phyloP scores from a whole-genome alignment of 2,797 vertebrate genomes.

The Gallinago stenura region DNA sequence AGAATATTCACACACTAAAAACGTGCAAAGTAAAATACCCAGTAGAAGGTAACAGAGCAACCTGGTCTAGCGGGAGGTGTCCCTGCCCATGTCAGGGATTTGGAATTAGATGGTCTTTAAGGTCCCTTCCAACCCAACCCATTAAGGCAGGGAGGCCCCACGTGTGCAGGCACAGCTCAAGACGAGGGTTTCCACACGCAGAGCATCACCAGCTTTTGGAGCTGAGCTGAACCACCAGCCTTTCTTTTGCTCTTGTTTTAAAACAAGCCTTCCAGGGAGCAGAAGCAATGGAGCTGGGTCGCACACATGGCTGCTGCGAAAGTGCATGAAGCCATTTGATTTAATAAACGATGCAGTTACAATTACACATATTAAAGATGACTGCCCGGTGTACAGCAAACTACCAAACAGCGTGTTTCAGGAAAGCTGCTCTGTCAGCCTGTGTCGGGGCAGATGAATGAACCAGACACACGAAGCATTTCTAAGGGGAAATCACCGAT shows the following conservation, averaged over 20 bases:
- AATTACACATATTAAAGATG: not conserved
- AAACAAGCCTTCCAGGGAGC: not conserved
- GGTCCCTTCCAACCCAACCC: too few relatives aligned
- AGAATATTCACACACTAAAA: not conserved
- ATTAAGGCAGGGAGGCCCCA: not conserved
- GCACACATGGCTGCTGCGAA: fast-evolving
- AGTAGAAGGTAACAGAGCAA: not conserved
- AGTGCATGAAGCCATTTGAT: not conserved
- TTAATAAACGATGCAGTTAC: not conserved
- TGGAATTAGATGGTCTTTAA: too few relatives aligned
- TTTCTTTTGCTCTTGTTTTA: not conserved
- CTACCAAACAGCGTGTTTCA: not conserved
- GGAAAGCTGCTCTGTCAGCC: constrained; percentile 4
- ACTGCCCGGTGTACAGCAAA: not conserved
- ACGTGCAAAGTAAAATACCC: fast-evolving
- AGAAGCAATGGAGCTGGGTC: not conserved
- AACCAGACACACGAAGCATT: not conserved
- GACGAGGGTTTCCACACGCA: fast-evolving
- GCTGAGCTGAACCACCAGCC: fast-evolving
- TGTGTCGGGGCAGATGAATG: not conserved
- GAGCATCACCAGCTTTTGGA: not conserved
- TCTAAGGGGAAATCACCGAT: not conserved
- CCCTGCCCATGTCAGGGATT: too few relatives aligned
- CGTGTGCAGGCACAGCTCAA: fast-evolving
- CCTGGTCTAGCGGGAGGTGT: too few relatives aligned